Conservation (phyloP, 2,888 invertebrate species). For the Cryptocephalus moraei region DNA sequence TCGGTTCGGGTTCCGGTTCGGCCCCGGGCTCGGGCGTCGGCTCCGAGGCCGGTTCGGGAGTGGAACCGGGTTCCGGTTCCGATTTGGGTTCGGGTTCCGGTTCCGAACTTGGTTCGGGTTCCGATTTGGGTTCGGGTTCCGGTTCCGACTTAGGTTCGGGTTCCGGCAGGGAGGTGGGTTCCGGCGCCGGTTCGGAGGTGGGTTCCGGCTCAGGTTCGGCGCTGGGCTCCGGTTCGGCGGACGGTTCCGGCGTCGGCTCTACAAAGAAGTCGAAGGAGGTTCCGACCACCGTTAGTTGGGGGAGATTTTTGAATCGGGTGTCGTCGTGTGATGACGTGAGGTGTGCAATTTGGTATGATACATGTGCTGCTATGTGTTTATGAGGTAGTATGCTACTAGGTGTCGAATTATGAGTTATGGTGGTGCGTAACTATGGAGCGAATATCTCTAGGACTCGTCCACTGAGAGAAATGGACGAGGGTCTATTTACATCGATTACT, state of each 20-base stretch:
- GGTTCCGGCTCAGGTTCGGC: slow-evolving; percentile 37
- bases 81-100: slow-evolving; percentile 37
- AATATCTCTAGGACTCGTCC: too few species aligned
- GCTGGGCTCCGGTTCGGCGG: slow-evolving; percentile 33
- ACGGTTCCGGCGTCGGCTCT: slow-evolving; percentile 23
- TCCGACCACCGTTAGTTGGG: slow-evolving; percentile 24
- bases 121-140: slow-evolving; percentile 28
- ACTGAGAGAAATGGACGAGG: too few species aligned
- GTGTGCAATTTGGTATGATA: too few species aligned
- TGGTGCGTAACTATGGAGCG: too few species aligned
- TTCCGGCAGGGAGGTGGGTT: slow-evolving; percentile 26
- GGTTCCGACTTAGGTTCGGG: slow-evolving; percentile 31
- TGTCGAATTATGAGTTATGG: too few species aligned
- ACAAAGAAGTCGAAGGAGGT: slow-evolving; percentile 23
- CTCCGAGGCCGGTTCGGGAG: slow-evolving; percentile 34
- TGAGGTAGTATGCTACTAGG: too few species aligned
- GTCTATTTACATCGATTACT: background rate
- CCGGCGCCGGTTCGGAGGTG: slow-evolving; percentile 30
- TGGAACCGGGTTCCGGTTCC: slow-evolving; percentile 36
- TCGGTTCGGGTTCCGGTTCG: slow-evolving; percentile 36
- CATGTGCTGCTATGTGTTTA: too few species aligned
- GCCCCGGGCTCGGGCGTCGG: slow-evolving; percentile 27
- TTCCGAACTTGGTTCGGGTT: slow-evolving; percentile 37
- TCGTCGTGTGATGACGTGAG: too few species aligned
- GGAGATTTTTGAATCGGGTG: too few species aligned